Evolutionary conservation across 2,888 invertebrate genomes (phyloP).

Genomic region (Ametastegia equiseti): DNA sequence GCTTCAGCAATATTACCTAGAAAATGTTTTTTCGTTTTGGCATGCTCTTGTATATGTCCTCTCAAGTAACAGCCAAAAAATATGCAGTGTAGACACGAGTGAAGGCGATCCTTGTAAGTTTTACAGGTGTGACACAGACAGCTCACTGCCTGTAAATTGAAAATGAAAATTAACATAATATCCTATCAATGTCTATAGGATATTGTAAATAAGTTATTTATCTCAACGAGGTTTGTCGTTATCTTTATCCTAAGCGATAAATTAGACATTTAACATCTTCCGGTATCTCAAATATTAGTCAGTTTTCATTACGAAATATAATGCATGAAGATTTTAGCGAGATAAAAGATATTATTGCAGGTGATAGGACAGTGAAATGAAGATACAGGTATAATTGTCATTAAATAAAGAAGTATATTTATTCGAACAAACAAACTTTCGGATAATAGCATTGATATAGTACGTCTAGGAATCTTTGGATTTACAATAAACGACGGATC

Average conservation of each 20-base stretch:
- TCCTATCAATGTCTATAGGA: too few relatives aligned
- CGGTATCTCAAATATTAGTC: not conserved
- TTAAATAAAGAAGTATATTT: slow-evolving; percentile 26
- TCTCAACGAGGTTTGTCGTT: too few relatives aligned
- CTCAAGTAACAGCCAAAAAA: slow-evolving; percentile 93
- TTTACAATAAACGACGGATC: not conserved
- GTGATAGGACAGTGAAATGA: slow-evolving; percentile 30
- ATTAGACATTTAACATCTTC: not conserved
- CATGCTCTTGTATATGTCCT: slow-evolving; percentile 92
- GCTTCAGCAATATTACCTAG: slow-evolving; percentile 77
- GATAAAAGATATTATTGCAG: slow-evolving; percentile 1
- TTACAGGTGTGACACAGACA: slow-evolving; percentile 91
- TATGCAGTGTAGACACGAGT: slow-evolving; percentile 93
- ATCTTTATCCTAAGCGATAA: too few relatives aligned
- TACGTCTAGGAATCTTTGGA: not conserved
- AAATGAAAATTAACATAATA: slow-evolving; percentile 56
- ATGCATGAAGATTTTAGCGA: not conserved
- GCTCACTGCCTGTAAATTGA: slow-evolving; percentile 82
- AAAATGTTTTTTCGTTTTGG: slow-evolving; percentile 88
- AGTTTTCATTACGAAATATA: not conserved
- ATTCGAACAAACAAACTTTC: slow-evolving; percentile 17
- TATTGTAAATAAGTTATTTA: too few relatives aligned
- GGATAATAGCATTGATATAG: too few relatives aligned
- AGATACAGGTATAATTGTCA: slow-evolving; percentile 21
- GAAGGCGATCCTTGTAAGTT: slow-evolving; percentile 87